A percentile compares a stretch with the other conserved stretches of the same genome.
Evolutionary conservation across 2,113 vertebrate species (phyloP).

Genomic region (Platichthys flesus): DNA sequence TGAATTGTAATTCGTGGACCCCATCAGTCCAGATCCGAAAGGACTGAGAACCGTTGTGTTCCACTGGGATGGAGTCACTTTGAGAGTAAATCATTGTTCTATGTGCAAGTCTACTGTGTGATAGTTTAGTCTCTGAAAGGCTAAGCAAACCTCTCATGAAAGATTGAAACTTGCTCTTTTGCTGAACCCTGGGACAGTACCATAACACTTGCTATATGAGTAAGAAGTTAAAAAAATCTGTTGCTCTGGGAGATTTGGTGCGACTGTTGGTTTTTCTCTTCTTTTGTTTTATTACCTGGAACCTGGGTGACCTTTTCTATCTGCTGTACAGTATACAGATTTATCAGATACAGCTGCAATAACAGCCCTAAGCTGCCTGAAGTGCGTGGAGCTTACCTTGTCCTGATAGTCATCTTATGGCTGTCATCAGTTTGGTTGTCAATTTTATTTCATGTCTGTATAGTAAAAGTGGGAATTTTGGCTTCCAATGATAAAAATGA

Average conservation of each 20-base stretch:
- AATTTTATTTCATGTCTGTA: not conserved
- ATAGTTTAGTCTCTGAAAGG: conserved; percentile 15
- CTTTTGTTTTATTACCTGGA: conserved; percentile 42
- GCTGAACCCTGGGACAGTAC: conserved; percentile 1
- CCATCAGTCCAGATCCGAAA: conserved; percentile 17
- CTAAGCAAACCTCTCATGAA: conserved; percentile 30
- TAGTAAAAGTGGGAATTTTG: not conserved
- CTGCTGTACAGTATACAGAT: not conserved
- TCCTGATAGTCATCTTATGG: not conserved
- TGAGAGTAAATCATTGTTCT: not conserved
- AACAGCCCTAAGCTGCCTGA: not conserved
- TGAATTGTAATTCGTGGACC: not conserved
- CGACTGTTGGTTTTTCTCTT: conserved; percentile 19
- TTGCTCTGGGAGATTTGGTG: conserved; percentile 6
- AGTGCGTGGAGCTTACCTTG: not conserved
- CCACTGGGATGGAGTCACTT: not conserved
- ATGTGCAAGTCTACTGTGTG: not conserved
- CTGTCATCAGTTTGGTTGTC: not conserved
- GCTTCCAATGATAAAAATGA: not conserved
- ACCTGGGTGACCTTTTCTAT: conserved; percentile 33
- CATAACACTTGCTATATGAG: conserved; percentile 10
- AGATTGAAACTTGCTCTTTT: conserved; percentile 14
- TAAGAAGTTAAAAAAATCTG: conserved; percentile 9
- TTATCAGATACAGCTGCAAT: conserved; percentile 26
- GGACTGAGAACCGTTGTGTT: conserved; percentile 1